Percentiles rank a stretch among this genome's conserved stretches.
Evolutionary conservation across 1,140 invertebrate genomes (phyloP).

Genomic region (Pogonus chalceus): DNA sequence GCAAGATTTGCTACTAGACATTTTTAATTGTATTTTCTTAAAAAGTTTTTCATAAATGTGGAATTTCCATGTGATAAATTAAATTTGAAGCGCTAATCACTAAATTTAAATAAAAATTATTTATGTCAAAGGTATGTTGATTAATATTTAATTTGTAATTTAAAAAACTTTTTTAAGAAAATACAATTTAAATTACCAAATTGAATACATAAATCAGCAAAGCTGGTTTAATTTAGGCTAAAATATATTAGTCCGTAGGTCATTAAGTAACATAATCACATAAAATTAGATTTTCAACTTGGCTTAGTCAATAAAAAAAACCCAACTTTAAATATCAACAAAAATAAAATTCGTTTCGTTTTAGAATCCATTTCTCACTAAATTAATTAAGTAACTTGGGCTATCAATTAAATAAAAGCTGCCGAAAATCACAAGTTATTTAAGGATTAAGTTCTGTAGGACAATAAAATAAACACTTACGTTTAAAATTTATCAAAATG

Average conservation of each 20-base stretch:
- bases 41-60: background rate
- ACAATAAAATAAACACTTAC: no score
- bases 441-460: no score
- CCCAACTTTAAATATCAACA: background rate
- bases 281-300: no score
- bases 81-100: background rate
- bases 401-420: background rate
- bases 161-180: background rate
- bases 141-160: background rate
- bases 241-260: background rate
- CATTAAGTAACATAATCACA: conserved; percentile 3
- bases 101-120: background rate
- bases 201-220: background rate
- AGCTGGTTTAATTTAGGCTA: background rate
- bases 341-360: background rate
- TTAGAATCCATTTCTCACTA: background rate
- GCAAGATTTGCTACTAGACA: no score
- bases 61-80: background rate
- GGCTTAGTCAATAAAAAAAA: no score
- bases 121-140: background rate
- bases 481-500: no score
- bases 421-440: background rate
- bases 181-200: background rate
- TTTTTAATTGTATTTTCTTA: background rate
- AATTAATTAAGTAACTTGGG: background rate